Conservation (phyloP, 2,797 vertebrate species). For the Falco novaeseelandiae region DNA sequence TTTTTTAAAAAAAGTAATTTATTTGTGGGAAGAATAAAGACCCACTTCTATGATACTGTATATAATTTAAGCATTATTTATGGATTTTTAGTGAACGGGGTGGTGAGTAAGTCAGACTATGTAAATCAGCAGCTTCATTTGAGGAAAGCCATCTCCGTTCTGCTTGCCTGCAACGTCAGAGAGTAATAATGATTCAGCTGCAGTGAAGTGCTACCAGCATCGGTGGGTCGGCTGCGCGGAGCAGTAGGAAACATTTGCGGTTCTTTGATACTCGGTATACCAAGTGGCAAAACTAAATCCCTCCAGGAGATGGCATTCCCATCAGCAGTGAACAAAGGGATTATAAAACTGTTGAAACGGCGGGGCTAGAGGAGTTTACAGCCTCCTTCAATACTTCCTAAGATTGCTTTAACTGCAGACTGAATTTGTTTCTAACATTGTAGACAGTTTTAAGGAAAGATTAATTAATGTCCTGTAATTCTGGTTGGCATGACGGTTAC, state of each 20-base stretch:
- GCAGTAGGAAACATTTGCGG: not conserved
- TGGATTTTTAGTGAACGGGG: not conserved
- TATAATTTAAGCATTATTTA: constrained; percentile 51
- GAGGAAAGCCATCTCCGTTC: not conserved
- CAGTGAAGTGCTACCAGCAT: not conserved
- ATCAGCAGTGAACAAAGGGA: not conserved
- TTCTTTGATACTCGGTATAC: not conserved
- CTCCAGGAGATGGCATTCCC: not conserved
- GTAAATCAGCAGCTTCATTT: not conserved
- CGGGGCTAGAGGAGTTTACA: not conserved
- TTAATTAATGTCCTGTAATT: not conserved
- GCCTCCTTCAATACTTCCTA: not conserved
- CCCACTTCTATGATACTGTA: constrained; percentile 31
- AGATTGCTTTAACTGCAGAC: not conserved
- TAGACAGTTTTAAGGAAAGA: not conserved
- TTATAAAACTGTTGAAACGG: not conserved
- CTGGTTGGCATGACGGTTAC: not conserved
- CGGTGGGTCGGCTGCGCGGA: not conserved
- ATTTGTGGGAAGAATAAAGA: constrained; percentile 69
- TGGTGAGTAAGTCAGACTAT: not conserved
- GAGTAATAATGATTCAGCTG: not conserved
- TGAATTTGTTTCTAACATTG: not conserved
- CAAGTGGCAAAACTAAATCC: not conserved
- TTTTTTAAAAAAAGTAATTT: constrained; percentile 59
- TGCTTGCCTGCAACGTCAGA: not conserved